Percentiles rank a stretch among this genome's conserved stretches.
Conservation (phyloP, 2,797 vertebrate genomes). For the Garrulus glandarius region DNA sequence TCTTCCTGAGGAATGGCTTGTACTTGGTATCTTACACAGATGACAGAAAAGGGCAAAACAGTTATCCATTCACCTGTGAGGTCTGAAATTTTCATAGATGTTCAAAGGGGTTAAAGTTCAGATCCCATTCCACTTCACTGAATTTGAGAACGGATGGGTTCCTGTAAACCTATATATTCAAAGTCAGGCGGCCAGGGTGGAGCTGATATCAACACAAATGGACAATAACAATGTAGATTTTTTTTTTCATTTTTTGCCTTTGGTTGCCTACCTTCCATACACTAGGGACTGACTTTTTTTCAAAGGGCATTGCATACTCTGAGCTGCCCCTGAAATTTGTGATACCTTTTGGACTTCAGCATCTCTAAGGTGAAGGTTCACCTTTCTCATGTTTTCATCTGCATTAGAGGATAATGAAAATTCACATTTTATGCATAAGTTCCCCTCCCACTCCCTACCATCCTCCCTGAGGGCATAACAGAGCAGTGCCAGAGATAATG, state of each 20-base stretch:
- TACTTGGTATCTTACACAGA: neutral
- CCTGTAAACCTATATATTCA: neutral
- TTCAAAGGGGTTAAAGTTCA: neutral
- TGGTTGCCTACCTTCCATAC: neutral
- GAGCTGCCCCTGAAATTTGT: neutral
- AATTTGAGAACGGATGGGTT: neutral
- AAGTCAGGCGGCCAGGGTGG: neutral
- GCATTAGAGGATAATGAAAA: neutral
- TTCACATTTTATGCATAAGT: neutral
- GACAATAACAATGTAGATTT: neutral
- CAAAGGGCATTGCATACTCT: neutral
- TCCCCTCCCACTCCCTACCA: neutral
- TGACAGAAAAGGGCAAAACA: neutral
- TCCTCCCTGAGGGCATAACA: neutral
- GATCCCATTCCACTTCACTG: neutral
- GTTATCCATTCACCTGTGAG: neutral
- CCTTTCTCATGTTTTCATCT: neutral
- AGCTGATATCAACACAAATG: neutral
- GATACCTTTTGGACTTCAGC: neutral
- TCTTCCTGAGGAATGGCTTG: neutral
- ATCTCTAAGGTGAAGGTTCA: neutral
- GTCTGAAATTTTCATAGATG: neutral
- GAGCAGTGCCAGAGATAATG: neutral
- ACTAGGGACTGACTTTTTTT: neutral
- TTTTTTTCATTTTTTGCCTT: neutral